phyloP scores from a whole-genome alignment of 2,797 vertebrate genomes.

The Propithecus perrieri region DNA sequence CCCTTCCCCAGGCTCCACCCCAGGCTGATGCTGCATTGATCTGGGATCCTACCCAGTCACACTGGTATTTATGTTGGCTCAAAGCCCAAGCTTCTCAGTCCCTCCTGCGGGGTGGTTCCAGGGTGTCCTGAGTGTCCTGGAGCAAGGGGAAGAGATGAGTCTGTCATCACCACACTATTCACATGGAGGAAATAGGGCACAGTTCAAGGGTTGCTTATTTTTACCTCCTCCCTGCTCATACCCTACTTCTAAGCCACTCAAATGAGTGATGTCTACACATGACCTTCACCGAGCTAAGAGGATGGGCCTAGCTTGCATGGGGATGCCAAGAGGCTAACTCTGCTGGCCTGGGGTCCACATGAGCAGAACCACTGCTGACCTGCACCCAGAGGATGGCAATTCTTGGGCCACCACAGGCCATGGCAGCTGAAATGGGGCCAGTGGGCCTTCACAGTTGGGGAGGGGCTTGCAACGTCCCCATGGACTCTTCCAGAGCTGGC shows the following conservation, averaged over 20 bases:
- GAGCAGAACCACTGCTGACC: not conserved
- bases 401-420: not conserved
- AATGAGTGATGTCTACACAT: not conserved
- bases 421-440: not conserved
- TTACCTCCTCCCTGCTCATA: not conserved
- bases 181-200: slow-evolving; percentile 43
- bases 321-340: not conserved
- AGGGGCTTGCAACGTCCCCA: not conserved
- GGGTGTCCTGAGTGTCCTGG: not conserved
- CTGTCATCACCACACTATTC: not conserved
- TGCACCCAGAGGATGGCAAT: not conserved
- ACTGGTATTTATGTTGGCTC: slow-evolving; percentile 18
- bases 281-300: not conserved
- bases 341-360: not conserved
- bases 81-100: not conserved
- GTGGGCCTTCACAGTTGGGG: rapidly evolving
- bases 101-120: not conserved
- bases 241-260: not conserved
- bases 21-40: not conserved
- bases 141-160: not conserved
- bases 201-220: slow-evolving; percentile 46
- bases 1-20: not conserved
- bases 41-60: not conserved
- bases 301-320: not conserved
- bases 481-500: not conserved